A percentile compares a stretch with the other conserved stretches of the same genome.
phyloP scores from a whole-genome alignment of 2,797 vertebrate genomes.

The Hippoglossus hippoglossus region DNA sequence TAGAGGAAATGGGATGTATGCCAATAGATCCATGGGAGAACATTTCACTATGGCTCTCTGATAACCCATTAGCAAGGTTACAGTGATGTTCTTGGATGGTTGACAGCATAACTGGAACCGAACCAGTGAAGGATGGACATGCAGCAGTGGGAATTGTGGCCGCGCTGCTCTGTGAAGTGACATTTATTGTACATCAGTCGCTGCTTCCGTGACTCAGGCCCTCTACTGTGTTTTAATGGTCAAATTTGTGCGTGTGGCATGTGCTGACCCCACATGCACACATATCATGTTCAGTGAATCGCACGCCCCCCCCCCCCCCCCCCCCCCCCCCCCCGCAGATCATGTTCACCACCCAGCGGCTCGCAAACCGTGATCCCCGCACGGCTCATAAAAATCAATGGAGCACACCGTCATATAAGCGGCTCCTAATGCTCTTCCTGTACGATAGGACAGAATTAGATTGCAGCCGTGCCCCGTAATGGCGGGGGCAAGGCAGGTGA shows the following conservation, averaged over 20 bases:
- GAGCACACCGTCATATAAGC: conserved; percentile 81
- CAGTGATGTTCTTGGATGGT: conserved; percentile 25
- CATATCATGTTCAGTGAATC: conserved; percentile 58
- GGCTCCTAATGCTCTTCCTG: conserved; percentile 82
- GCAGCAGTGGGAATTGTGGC: conserved; percentile 25
- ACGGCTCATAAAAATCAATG: conserved; percentile 80
- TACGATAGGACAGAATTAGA: conserved; percentile 85
- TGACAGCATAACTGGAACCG: conserved; percentile 45
- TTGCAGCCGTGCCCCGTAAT: conserved; percentile 83
- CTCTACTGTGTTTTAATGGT: conserved; percentile 30
- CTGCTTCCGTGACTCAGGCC: conserved; percentile 6
- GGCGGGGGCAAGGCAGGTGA: conserved; percentile 79
- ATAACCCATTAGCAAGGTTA: conserved; percentile 58
- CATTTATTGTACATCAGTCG: conserved; percentile 37
- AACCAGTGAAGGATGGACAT: conserved; percentile 37
- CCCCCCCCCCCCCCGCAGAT: conserved; percentile 65
- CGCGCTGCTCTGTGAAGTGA: conserved; percentile 25
- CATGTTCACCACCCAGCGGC: conserved; percentile 57
- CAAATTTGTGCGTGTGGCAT: conserved; percentile 3
- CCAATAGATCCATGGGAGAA: conserved; percentile 21
- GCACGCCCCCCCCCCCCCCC: no score
- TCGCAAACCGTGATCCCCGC: conserved; percentile 59
- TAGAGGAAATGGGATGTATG: conserved; percentile 14
- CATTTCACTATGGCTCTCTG: conserved; percentile 56
- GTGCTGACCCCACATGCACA: conserved; percentile 34